These are phyloP conservation scores for Augochlorella aurata DNA, from an alignment of 2,888 invertebrate genomes.

Conservation along the genomic window DNA sequence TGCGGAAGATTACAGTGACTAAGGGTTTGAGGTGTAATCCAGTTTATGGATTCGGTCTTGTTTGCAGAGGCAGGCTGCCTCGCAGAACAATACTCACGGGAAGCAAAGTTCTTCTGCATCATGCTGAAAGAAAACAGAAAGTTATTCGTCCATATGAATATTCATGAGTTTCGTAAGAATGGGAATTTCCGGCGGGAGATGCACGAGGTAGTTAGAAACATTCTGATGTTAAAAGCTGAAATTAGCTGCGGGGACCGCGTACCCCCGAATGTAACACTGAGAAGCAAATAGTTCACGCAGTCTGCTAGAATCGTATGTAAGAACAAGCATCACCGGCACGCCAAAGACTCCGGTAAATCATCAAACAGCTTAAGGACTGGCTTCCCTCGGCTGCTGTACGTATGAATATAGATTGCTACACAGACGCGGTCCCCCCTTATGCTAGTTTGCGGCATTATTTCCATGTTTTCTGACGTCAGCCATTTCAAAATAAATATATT, in stretches of 20 bases:
- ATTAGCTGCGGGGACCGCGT: constrained; percentile 35
- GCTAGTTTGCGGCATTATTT: constrained; percentile 23
- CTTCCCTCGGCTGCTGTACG: constrained; percentile 19
- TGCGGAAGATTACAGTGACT: background rate
- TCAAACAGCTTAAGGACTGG: constrained; percentile 35
- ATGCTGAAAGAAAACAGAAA: constrained; percentile 52
- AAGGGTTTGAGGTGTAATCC: constrained; percentile 7
- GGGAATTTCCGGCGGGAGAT: constrained; percentile 35
- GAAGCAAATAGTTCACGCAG: constrained; percentile 35
- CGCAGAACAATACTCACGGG: constrained; percentile 41
- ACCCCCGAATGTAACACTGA: constrained; percentile 26
- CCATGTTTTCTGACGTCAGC: constrained; percentile 13
- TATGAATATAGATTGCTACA: constrained; percentile 53
- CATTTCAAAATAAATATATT: background rate
- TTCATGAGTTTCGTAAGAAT: constrained; percentile 50
- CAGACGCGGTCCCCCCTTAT: constrained; percentile 18
- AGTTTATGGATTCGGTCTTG: constrained; percentile 13
- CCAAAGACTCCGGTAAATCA: constrained; percentile 43
- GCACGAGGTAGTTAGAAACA: constrained; percentile 44
- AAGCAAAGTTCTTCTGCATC: constrained; percentile 45
- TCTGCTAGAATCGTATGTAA: constrained; percentile 42
- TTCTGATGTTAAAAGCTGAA: constrained; percentile 52
- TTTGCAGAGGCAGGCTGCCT: constrained; percentile 23
- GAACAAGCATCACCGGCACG: constrained; percentile 46
- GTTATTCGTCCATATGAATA: constrained; percentile 51